Evolutionary conservation across 2,113 vertebrate genomes (phyloP).

Genomic region (Chaenogobius annularis): DNA sequence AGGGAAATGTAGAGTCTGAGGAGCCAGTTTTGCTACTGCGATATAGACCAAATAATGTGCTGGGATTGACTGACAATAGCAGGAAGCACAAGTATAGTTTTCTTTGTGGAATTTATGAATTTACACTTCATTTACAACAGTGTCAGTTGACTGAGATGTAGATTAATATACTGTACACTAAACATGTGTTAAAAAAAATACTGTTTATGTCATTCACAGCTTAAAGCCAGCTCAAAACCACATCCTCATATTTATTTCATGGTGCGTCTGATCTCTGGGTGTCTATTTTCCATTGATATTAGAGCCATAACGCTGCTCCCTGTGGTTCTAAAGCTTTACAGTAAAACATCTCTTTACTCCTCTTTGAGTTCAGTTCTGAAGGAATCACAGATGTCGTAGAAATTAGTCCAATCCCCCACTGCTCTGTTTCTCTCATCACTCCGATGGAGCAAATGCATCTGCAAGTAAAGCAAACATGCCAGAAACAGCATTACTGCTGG

Average conservation of each 20-base stretch:
- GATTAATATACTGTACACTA: not conserved
- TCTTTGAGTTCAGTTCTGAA: constrained; percentile 27
- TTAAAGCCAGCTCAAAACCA: constrained; percentile 3
- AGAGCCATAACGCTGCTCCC: constrained; percentile 23
- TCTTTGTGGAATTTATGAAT: no score
- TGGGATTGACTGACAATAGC: not conserved
- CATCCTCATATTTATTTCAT: constrained; percentile 14
- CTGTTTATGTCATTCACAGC: not conserved
- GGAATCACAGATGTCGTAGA: constrained; percentile 38
- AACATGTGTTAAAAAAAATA: not conserved
- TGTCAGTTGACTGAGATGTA: not conserved
- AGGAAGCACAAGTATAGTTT: no score
- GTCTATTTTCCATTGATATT: constrained; percentile 23
- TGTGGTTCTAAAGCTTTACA: constrained; percentile 16
- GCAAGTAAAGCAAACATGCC: constrained; percentile 31
- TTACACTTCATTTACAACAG: not conserved
- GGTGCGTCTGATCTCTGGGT: constrained; percentile 2
- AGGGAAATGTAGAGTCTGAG: not conserved
- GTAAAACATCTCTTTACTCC: constrained; percentile 30
- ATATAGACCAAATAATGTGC: not conserved
- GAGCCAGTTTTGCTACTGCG: not conserved
- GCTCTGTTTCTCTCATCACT: constrained; percentile 29
- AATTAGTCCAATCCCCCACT: constrained; percentile 38
- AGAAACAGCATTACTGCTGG: constrained; percentile 9
- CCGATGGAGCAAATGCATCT: constrained; percentile 31